These are phyloP conservation scores for Ochropleura plecta DNA, from an alignment of 2,888 invertebrate genomes.

Conservation along the genomic window DNA sequence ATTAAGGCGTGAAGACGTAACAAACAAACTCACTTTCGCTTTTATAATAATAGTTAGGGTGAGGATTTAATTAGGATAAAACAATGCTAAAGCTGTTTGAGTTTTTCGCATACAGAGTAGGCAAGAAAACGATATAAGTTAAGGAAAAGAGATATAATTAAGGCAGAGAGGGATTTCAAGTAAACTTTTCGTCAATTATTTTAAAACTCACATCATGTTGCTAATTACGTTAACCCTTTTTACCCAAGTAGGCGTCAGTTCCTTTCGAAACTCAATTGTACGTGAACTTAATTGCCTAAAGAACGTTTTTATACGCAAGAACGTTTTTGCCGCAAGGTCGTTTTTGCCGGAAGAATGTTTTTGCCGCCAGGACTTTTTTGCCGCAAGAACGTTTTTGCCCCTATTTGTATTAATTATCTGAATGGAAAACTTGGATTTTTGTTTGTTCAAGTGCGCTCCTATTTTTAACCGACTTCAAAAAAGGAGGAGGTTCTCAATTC, in stretches of 20 bases:
- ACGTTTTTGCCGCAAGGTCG: constrained; percentile 29
- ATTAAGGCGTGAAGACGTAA: too few relatives aligned
- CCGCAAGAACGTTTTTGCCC: constrained; percentile 19
- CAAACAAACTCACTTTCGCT: too few relatives aligned
- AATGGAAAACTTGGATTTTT: constrained; percentile 18
- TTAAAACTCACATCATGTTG: background rate
- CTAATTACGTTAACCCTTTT: constrained; percentile 15
- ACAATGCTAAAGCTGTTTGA: background rate
- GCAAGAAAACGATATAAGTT: background rate
- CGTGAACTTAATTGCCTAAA: constrained; percentile 39
- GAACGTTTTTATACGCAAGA: background rate
- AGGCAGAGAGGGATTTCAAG: background rate
- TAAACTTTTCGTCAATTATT: background rate
- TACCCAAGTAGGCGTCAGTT: constrained; percentile 7
- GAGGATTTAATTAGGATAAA: too few relatives aligned
- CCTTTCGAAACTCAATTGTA: constrained; percentile 26
- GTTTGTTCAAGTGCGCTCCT: constrained; percentile 18
- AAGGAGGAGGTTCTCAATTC: too few relatives aligned
- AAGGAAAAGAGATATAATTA: background rate
- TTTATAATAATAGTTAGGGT: too few relatives aligned
- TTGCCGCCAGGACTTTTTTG: constrained; percentile 14
- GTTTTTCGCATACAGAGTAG: background rate
- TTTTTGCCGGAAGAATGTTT: background rate
- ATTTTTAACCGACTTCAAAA: too few relatives aligned
- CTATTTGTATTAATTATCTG: constrained; percentile 37